Base-by-base conservation (phyloP, 1,140 invertebrate genomes). In the Pseudomyrmex concolor region DNA sequence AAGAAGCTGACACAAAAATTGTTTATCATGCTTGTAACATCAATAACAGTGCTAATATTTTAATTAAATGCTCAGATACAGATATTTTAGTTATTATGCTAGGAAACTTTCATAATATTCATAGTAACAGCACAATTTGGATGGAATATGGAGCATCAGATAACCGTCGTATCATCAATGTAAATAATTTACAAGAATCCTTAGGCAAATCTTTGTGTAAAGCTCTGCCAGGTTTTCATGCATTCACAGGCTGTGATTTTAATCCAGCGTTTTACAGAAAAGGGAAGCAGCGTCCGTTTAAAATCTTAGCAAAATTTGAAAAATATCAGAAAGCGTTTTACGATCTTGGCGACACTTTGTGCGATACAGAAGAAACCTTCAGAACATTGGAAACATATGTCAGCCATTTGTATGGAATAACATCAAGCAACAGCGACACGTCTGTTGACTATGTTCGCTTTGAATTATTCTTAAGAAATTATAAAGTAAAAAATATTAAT, bases 171-270 rank as follows among this genome's bases (percentile, higher is more conserved):
- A 91, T 15, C 59, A 91, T 71, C 4, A 68, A 10, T 43, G 34
- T 48, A 51, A 57, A 15, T 57, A n/a, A 57, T n/a, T 57, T 57
- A 57, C 10, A 17, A n/a, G 10, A 57, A 9, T 57, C 55, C 7
- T 17, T 85, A 17, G 86, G 83, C 17, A 22, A 68, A 15, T 15
- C 12, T 19, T 64, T 91, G 10, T 89, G 84, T 43, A 68, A 62
- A 59, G 71, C 82, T 10, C 68, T 90, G n/a, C 73, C 87, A 45
- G 85, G 81, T 55, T 85, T 87, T 55, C 90, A 91, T 9, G 22
- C 22, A 25, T 2, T 25, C 2, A 25, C 22, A 25, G 88, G 87
- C 13, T 89, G 86, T 57, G 85, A 89, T 71, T 84, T 78, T n/a
- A 88, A 82, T 62, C 86, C 83, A 25, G 22, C 2, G 22, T 25